Percentiles rank a stretch among this genome's conserved stretches.
phyloP scores from a whole-genome alignment of 2,113 vertebrate species.

The Ailuropoda melanoleuca region DNA sequence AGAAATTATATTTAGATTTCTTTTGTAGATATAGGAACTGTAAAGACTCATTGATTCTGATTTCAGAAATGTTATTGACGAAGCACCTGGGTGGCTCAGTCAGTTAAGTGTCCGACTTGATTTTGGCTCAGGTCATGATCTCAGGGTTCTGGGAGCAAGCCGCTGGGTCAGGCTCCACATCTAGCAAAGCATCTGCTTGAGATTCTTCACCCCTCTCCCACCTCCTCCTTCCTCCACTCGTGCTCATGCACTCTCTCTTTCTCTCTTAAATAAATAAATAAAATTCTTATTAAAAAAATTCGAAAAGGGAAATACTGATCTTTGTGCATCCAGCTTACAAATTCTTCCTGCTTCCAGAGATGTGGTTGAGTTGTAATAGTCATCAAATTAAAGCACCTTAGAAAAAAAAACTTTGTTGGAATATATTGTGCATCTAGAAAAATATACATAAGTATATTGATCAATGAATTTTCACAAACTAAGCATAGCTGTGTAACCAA shows the following conservation, averaged over 20 bases:
- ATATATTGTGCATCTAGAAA: neutral
- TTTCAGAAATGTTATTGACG: neutral
- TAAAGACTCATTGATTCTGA: neutral
- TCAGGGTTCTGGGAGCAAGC: neutral
- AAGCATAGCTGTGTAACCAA: neutral
- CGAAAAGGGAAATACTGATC: neutral
- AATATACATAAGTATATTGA: neutral
- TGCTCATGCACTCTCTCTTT: neutral
- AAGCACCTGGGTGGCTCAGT: neutral
- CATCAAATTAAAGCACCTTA: conserved; percentile 13
- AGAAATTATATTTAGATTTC: neutral
- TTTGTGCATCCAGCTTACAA: neutral
- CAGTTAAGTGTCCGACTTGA: neutral
- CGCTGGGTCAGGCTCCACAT: neutral
- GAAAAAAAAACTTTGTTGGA: neutral
- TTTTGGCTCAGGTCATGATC: neutral
- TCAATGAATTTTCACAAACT: conserved; percentile 1
- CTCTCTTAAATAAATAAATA: neutral
- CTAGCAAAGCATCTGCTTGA: neutral
- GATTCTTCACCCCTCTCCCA: neutral
- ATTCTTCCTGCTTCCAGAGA: conserved; percentile 4
- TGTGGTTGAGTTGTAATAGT: neutral
- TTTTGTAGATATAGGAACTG: neutral
- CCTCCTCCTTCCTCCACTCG: neutral
- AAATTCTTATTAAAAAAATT: neutral